Conservation (phyloP, 2,113 vertebrate species). For the Ellobius talpinus region DNA sequence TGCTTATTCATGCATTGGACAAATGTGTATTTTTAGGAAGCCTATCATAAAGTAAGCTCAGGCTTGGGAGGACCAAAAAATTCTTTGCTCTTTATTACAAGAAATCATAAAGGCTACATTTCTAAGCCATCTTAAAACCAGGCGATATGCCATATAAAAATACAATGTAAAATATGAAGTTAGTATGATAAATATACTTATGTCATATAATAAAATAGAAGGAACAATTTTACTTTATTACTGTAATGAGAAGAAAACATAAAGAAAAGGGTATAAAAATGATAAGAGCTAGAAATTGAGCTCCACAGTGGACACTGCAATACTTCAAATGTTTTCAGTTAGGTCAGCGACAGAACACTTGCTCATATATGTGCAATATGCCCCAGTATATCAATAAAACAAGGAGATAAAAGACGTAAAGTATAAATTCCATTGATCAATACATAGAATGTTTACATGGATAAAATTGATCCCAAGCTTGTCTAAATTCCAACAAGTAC, state of each 20-base stretch:
- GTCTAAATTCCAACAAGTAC: neutral
- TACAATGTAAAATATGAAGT: neutral
- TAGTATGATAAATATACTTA: neutral
- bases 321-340: neutral
- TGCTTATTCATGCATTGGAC: neutral
- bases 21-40: neutral
- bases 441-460: neutral
- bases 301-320: neutral
- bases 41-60: neutral
- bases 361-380: neutral
- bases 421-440: neutral
- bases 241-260: neutral
- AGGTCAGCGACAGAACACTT: neutral
- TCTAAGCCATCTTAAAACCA: neutral
- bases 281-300: neutral
- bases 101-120: neutral
- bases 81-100: neutral
- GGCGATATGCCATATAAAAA: neutral
- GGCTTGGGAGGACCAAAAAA: neutral
- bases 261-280: neutral
- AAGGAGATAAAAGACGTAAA: neutral
- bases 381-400: neutral
- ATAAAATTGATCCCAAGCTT: neutral
- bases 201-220: neutral
- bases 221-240: neutral